Base-by-base conservation (phyloP, 2,113 vertebrate species). In the Anguilla rostrata region DNA sequence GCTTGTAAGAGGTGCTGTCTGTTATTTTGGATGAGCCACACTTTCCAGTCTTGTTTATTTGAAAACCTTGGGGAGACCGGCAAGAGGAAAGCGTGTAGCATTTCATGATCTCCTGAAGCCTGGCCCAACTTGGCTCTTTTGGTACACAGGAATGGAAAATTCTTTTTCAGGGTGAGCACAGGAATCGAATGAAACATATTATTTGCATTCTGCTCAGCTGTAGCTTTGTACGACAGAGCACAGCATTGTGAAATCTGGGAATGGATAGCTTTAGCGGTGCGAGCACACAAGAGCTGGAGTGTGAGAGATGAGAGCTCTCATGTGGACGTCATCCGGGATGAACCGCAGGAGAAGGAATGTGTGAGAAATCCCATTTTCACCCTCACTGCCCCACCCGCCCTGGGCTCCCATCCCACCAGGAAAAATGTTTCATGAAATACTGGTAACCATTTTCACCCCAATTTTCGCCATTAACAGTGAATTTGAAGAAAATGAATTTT, bases 1-100 rank as follows among this genome's bases (percentile, higher is more conserved):
- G 60, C 78, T 91, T 89, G 87, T 90, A 78, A 90, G 88, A 91
- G 86, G 87, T 80, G 46, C 78, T 80, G 46, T 49, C 84, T 57
- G 78, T 91, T 84, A 83, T 78, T 83, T 83, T 84, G 63, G 85
- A 86, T 81, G 87, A 49, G 39, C 56, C 22, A 43, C 81, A 81
- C 82, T 53, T 91, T 85, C 81, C 79, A 86, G 81, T 78, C 88
- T 87, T 85, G 87, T 88, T 86, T 75, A 29, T 86, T 85, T 86
- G 83, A 83, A 89, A 89, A 84, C 63, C 84, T 84, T 79, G 82
- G 39, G 75, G 53, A 87, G 86, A 90, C 87, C 84, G 88, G 83
- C 86, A 84, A 85, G 85, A 81, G 81, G 15, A 83, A 87, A 88
- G 81, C 39, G 83, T 18, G 34, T 78, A 83, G 29, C 20, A 71